Percentiles rank a stretch among this genome's conserved stretches.
Conservation (phyloP, 2,113 vertebrate genomes). For the Sigmodon hispidus region DNA sequence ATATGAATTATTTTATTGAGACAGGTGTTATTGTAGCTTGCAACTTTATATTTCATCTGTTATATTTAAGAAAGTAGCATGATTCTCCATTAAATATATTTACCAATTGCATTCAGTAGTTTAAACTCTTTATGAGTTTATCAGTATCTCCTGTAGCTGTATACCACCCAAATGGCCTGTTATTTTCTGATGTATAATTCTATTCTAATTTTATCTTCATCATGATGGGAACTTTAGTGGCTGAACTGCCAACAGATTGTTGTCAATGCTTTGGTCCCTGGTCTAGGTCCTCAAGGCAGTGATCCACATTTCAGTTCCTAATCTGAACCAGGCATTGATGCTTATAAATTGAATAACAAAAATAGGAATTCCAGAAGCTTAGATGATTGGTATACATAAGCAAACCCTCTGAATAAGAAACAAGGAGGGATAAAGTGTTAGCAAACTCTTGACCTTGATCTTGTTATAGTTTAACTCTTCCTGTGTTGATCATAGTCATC, state of each 20-base stretch:
- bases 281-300: not conserved
- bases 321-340: not conserved
- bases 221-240: not conserved
- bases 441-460: not conserved
- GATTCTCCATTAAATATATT: not conserved
- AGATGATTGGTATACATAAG: not conserved
- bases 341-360: not conserved
- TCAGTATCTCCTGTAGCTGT: not conserved
- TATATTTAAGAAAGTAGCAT: not conserved
- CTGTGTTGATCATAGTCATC: not conserved
- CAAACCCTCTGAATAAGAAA: not conserved
- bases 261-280: not conserved
- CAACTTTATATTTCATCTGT: not conserved
- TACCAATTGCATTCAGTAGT: not conserved
- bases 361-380: not conserved
- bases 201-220: not conserved
- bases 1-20: not conserved
- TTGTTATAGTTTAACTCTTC: not conserved
- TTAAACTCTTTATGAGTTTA: not conserved
- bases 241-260: too few species aligned
- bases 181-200: not conserved
- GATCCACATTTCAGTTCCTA: too few species aligned
- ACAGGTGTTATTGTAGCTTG: slow-evolving; percentile 19
- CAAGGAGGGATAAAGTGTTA: too few species aligned
- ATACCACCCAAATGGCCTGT: not conserved